Evolutionary conservation across 1,140 invertebrate genomes (phyloP).

Genomic region (Pseudomyrmex concolor): DNA sequence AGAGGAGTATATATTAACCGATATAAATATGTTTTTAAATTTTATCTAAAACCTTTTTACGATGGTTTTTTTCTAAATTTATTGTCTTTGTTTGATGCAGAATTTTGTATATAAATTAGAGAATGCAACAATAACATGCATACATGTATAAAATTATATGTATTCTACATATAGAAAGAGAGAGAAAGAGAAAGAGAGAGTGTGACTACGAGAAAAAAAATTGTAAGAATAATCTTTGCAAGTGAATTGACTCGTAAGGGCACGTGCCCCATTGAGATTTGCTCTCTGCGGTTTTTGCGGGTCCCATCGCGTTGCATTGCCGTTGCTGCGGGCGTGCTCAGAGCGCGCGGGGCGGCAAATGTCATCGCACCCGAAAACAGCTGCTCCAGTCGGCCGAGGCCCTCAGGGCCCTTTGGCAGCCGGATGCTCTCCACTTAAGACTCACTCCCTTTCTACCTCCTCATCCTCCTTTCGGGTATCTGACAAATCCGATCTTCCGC

Average conservation of each 20-base stretch:
- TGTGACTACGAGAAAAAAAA: constrained; percentile 9
- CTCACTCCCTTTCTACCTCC: constrained; percentile 63
- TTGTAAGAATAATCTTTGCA: constrained; percentile 48
- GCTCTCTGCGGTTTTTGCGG: constrained; percentile 74
- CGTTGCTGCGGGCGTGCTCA: constrained; percentile 59
- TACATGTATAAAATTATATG: too few species aligned
- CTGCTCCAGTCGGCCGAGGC: constrained; percentile 75
- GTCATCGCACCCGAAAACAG: constrained; percentile 81
- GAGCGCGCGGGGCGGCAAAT: constrained; percentile 69
- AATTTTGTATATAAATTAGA: background rate
- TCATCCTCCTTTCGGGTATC: constrained; percentile 75
- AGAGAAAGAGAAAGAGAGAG: constrained; percentile 7
- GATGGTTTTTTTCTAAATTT: background rate
- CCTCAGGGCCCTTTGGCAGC: constrained; percentile 70
- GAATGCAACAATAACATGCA: too few species aligned
- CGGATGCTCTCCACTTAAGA: constrained; percentile 78
- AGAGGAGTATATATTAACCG: background rate
- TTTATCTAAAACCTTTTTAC: background rate
- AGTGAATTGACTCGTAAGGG: constrained; percentile 78
- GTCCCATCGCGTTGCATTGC: constrained; percentile 53
- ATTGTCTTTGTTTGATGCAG: background rate
- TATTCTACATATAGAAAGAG: background rate
- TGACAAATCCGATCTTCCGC: constrained; percentile 80
- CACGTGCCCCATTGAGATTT: constrained; percentile 74
- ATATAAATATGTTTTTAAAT: background rate